Percentiles rank a stretch among this genome's conserved stretches.
Evolutionary conservation across 1,140 invertebrate genomes (phyloP).

Genomic region (Rhyacophila brunnea): DNA sequence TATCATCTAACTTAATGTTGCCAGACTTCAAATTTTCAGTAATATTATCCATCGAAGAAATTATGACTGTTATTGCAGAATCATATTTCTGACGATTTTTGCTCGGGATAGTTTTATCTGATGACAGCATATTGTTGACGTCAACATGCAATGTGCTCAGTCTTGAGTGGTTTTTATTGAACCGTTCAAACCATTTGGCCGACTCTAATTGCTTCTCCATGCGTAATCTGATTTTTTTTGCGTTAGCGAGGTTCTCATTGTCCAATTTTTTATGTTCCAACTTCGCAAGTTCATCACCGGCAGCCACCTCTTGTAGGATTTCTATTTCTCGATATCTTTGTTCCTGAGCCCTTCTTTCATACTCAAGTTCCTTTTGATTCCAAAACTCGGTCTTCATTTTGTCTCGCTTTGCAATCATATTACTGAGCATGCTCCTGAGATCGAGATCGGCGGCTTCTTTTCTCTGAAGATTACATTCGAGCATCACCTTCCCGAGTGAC

Average conservation of each 20-base stretch:
- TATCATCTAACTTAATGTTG: conserved; percentile 53
- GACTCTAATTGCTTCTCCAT: conserved; percentile 50
- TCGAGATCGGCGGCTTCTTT: conserved; percentile 41
- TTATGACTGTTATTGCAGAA: conserved; percentile 39
- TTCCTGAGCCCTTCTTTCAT: conserved; percentile 41
- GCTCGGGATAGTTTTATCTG: conserved; percentile 39
- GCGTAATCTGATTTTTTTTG: conserved; percentile 50
- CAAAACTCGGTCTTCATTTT: conserved; percentile 44
- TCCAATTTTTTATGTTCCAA: conserved; percentile 44
- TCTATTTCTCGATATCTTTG: conserved; percentile 43
- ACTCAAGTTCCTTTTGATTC: conserved; percentile 46
- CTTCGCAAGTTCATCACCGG: conserved; percentile 46
- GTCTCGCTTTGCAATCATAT: conserved; percentile 43
- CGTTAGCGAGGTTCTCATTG: conserved; percentile 44
- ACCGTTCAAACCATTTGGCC: conserved; percentile 42
- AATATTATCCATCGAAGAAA: conserved; percentile 50
- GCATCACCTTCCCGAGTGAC: conserved; percentile 44
- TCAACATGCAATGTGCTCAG: conserved; percentile 47
- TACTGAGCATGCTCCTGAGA: conserved; percentile 44
- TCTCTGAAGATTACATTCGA: conserved; percentile 43
- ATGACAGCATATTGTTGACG: conserved; percentile 41
- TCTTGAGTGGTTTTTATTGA: conserved; percentile 46
- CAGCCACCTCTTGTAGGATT: conserved; percentile 43
- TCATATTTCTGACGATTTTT: conserved; percentile 43
- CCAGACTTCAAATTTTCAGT: conserved; percentile 53